A percentile compares a stretch with the other conserved stretches of the same genome.
These are phyloP conservation scores for Latrodectus geometricus DNA, from an alignment of 1,140 invertebrate species.

Conservation along the genomic window DNA sequence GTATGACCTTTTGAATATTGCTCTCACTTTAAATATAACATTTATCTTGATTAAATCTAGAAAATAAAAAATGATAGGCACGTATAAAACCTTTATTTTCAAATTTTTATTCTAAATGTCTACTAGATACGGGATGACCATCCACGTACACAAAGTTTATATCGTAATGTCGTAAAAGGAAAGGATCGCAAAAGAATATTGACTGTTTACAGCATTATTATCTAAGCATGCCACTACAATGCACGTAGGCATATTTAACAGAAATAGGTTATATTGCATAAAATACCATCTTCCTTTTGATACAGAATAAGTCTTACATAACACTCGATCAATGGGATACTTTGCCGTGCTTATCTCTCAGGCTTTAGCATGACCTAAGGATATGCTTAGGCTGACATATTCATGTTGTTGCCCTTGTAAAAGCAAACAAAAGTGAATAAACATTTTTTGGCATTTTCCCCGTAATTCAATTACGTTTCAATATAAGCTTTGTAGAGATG, in stretches of 20 bases:
- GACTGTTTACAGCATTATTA: not conserved
- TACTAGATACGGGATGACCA: not conserved
- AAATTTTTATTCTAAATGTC: conserved; percentile 1
- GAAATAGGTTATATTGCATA: conserved; percentile 46
- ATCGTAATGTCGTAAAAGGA: not conserved
- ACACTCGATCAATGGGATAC: not conserved
- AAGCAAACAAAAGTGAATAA: not conserved
- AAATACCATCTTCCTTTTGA: conserved; percentile 20
- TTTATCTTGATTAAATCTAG: not conserved
- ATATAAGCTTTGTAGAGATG: too few relatives aligned
- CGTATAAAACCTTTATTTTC: not conserved
- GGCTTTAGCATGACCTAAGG: conserved; percentile 10
- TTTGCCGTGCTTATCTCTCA: not conserved
- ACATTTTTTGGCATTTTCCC: too few relatives aligned
- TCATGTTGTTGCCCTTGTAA: not conserved
- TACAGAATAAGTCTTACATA: conserved; percentile 9
- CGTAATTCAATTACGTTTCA: too few relatives aligned
- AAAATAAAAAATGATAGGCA: conserved; percentile 10
- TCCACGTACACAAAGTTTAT: not conserved
- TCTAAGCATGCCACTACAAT: conserved; percentile 14
- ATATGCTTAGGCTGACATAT: not conserved
- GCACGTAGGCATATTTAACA: conserved; percentile 19
- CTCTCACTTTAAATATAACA: not conserved
- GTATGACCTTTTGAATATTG: not conserved
- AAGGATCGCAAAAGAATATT: not conserved